Evolutionary conservation across 2,888 invertebrate species (phyloP).

Genomic region (Amphipyra tragopoginis): DNA sequence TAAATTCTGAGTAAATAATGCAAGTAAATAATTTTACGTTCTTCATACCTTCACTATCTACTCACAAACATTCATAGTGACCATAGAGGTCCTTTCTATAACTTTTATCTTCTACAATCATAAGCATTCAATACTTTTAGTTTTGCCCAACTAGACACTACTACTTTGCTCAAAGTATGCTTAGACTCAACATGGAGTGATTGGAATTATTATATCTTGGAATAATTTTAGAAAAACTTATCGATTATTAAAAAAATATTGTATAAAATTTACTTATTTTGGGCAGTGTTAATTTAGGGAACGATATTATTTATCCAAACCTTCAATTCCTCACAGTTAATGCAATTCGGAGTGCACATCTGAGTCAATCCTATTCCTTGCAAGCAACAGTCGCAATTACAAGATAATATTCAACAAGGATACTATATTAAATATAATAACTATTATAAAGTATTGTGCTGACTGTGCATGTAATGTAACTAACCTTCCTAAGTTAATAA

Average conservation of each 20-base stretch:
- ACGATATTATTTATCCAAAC: conserved; percentile 62
- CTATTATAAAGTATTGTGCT: conserved; percentile 76
- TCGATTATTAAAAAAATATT: conserved; percentile 73
- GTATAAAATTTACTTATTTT: conserved; percentile 67
- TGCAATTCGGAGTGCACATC: conserved; percentile 63
- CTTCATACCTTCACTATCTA: conserved; percentile 41
- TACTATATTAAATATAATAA: conserved; percentile 63
- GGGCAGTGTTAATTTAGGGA: conserved; percentile 76
- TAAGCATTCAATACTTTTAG: conserved; percentile 56
- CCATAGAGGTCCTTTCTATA: conserved; percentile 37
- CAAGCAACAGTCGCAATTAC: conserved; percentile 56
- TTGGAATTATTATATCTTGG: conserved; percentile 69
- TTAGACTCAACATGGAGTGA: conserved; percentile 79
- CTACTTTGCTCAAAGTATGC: conserved; percentile 61
- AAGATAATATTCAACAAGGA: conserved; percentile 62
- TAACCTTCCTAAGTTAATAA: conserved; percentile 67
- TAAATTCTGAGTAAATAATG: conserved; percentile 50
- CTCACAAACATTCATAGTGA: conserved; percentile 45
- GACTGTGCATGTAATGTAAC: conserved; percentile 76
- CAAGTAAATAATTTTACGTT: conserved; percentile 40
- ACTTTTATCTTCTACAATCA: conserved; percentile 50
- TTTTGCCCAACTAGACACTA: conserved; percentile 58
- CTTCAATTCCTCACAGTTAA: conserved; percentile 77
- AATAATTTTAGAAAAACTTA: conserved; percentile 62
- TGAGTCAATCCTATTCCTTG: conserved; percentile 37